Conservation (phyloP, 2,113 vertebrate species). For the Gorsachius goisagi region DNA sequence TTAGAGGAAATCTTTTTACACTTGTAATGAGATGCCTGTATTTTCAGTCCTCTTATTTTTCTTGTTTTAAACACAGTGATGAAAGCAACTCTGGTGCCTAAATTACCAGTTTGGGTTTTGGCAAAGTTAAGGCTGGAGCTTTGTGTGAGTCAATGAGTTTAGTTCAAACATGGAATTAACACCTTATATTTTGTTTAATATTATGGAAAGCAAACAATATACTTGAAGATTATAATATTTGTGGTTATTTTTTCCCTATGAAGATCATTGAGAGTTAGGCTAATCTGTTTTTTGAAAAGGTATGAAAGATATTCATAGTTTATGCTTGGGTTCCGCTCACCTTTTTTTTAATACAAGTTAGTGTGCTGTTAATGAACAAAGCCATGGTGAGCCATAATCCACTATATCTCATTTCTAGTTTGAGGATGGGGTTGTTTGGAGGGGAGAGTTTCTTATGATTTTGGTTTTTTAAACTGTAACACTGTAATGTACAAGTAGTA, state of each 20-base stretch:
- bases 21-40: neutral
- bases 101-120: neutral
- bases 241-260: neutral
- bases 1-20: neutral
- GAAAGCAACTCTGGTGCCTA: neutral
- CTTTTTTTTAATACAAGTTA: neutral
- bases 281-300: neutral
- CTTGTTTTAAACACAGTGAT: neutral
- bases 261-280: neutral
- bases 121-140: neutral
- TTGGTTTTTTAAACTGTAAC: neutral
- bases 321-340: neutral
- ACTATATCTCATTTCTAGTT: neutral
- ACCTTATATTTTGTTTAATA: neutral
- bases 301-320: accelerated
- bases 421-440: neutral
- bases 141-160: neutral
- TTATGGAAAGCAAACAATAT: neutral
- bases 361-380: neutral
- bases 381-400: neutral
- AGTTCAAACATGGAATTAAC: neutral
- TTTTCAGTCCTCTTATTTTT: neutral
- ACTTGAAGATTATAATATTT: neutral
- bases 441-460: neutral
- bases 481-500: neutral